phyloP scores from a whole-genome alignment of 2,888 invertebrate genomes.

The Ormia ochracea region DNA sequence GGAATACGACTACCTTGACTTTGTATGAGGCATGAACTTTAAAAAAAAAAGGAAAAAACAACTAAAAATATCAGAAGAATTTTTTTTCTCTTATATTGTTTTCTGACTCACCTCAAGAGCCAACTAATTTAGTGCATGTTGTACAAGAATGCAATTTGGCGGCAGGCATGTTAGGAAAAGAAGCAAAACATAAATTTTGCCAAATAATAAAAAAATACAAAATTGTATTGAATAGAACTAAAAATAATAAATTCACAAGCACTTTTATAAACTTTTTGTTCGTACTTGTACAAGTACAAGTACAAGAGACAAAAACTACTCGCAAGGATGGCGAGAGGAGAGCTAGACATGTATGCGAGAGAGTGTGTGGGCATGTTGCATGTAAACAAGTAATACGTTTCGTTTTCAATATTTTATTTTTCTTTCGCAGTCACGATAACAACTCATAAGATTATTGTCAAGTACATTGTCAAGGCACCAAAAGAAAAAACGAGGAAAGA shows the following conservation, averaged over 20 bases:
- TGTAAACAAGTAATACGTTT: conserved; percentile 34
- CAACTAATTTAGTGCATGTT: conserved; percentile 22
- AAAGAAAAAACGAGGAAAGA: no score
- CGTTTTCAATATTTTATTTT: background rate
- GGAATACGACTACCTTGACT: background rate
- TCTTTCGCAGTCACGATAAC: background rate
- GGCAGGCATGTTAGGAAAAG: background rate
- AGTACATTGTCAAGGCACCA: conserved; percentile 60
- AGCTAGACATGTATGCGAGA: no score
- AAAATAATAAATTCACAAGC: conserved; percentile 8
- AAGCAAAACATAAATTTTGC: conserved; percentile 10
- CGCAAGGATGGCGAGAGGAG: background rate
- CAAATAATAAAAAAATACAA: conserved; percentile 11
- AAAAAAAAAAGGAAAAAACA: background rate
- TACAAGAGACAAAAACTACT: background rate
- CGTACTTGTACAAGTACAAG: background rate
- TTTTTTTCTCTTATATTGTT: background rate
- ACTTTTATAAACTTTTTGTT: background rate
- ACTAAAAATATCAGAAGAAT: conserved; percentile 11
- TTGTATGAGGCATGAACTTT: background rate
- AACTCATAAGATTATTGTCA: conserved; percentile 51
- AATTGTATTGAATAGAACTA: conserved; percentile 14
- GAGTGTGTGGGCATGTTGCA: conserved; percentile 17
- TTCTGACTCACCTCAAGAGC: background rate
- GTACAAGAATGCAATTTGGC: background rate